Conservation (phyloP, 2,888 invertebrate genomes). For the Tenodera sinensis region DNA sequence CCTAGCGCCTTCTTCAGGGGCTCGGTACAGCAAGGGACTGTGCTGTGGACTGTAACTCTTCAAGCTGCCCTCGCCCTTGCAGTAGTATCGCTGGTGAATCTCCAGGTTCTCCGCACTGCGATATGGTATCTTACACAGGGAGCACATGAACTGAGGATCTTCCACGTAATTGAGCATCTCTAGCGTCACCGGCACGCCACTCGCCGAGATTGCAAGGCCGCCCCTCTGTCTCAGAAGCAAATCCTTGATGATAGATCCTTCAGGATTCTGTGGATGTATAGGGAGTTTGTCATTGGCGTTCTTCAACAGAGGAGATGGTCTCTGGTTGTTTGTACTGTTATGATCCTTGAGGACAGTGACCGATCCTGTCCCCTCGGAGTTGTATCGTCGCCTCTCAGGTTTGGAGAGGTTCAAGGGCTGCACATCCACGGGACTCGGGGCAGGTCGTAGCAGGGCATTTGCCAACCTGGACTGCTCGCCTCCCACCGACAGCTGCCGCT, state of each 20-base stretch:
- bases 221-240: conserved; percentile 62
- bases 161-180: not conserved
- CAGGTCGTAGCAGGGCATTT: conserved; percentile 41
- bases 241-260: conserved; percentile 64
- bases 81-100: conserved; percentile 74
- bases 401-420: conserved; percentile 58
- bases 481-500: conserved; percentile 20
- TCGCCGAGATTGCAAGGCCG: conserved; percentile 34
- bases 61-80: conserved; percentile 58
- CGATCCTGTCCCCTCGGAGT: not conserved
- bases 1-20: not conserved
- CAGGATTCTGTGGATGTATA: conserved; percentile 60
- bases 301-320: not conserved
- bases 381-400: conserved; percentile 37
- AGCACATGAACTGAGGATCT: conserved; percentile 64
- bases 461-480: conserved; percentile 45
- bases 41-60: conserved; percentile 34
- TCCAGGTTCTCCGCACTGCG: conserved; percentile 77
- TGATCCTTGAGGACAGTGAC: conserved; percentile 4
- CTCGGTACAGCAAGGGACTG: not conserved
- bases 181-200: not conserved
- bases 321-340: not conserved
- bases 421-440: conserved; percentile 28
- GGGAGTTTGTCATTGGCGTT: conserved; percentile 21
- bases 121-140: conserved; percentile 73